phyloP scores from a whole-genome alignment of 1,140 invertebrate species.

The Trachelipus rathkii region DNA sequence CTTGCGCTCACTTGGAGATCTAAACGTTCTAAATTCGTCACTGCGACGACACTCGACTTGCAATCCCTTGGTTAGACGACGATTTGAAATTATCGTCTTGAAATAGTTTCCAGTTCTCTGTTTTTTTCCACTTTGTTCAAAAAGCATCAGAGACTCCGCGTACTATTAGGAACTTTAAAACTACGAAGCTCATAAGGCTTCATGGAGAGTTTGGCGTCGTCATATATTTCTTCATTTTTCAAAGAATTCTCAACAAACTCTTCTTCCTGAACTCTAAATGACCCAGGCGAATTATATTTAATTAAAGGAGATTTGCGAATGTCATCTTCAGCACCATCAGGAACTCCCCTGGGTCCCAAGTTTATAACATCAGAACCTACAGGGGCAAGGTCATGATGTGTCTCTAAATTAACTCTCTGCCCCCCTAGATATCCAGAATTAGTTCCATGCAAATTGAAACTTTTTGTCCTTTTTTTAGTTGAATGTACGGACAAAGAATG shows the following conservation, averaged over 20 bases:
- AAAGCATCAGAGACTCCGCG: slow-evolving; percentile 31
- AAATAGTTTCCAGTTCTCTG: slow-evolving; percentile 34
- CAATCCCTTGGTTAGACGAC: slow-evolving; percentile 64
- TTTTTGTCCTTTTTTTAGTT: too few species aligned
- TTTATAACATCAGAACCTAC: neutral
- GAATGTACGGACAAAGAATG: too few species aligned
- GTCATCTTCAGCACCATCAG: slow-evolving; percentile 40
- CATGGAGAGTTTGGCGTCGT: too few species aligned
- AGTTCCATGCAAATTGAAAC: too few species aligned
- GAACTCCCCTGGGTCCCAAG: slow-evolving; percentile 27
- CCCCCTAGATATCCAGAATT: too few species aligned
- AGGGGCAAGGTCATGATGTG: neutral
- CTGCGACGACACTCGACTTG: slow-evolving; percentile 60
- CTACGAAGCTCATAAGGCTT: neutral
- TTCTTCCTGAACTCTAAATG: slow-evolving; percentile 19
- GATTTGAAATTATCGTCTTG: slow-evolving; percentile 65
- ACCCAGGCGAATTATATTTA: neutral
- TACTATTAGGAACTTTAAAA: slow-evolving; percentile 25
- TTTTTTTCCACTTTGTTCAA: slow-evolving; percentile 43
- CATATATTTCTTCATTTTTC: neutral
- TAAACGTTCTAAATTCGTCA: slow-evolving; percentile 64
- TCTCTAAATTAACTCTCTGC: too few species aligned
- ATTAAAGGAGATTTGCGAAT: slow-evolving; percentile 26
- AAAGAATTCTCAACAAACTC: slow-evolving; percentile 30
- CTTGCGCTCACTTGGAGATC: slow-evolving; percentile 72